A percentile compares a stretch with the other conserved stretches of the same genome.
Evolutionary conservation across 1,140 invertebrate genomes (phyloP).

Genomic region (Heliconius eleuchia): DNA sequence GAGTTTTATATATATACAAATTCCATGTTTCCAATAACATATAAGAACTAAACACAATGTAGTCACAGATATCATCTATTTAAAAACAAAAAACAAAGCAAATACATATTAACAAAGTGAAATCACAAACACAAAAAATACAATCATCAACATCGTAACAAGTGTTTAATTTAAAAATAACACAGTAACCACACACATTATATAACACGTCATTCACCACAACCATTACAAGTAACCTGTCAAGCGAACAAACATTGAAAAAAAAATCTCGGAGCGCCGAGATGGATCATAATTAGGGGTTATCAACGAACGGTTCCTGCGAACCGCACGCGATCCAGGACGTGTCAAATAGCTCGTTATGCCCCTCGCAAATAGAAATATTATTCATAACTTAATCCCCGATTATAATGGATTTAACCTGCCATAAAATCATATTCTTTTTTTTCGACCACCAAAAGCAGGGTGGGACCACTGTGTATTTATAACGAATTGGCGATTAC

Average conservation of each 20-base stretch:
- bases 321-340: conserved; percentile 63
- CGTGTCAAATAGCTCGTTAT: conserved; percentile 78
- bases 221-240: conserved; percentile 59
- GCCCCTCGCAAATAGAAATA: conserved; percentile 75
- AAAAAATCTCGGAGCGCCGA: conserved; percentile 34
- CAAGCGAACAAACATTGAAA: conserved; percentile 65
- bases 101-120: neutral
- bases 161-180: conserved; percentile 21
- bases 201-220: conserved; percentile 30
- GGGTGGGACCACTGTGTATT: conserved; percentile 59
- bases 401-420: conserved; percentile 78
- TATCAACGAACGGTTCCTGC: conserved; percentile 44
- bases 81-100: neutral
- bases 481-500: conserved; percentile 65
- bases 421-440: conserved; percentile 78
- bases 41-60: neutral
- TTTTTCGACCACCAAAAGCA: conserved; percentile 62
- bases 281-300: conserved; percentile 61
- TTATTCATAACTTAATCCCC: conserved; percentile 79
- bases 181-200: conserved; percentile 23
- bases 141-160: neutral
- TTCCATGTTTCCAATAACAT: neutral
- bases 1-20: neutral
- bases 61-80: neutral
- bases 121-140: neutral